These are phyloP conservation scores for Aphyosemion australe DNA, from an alignment of 2,113 vertebrate genomes.

Conservation along the genomic window DNA sequence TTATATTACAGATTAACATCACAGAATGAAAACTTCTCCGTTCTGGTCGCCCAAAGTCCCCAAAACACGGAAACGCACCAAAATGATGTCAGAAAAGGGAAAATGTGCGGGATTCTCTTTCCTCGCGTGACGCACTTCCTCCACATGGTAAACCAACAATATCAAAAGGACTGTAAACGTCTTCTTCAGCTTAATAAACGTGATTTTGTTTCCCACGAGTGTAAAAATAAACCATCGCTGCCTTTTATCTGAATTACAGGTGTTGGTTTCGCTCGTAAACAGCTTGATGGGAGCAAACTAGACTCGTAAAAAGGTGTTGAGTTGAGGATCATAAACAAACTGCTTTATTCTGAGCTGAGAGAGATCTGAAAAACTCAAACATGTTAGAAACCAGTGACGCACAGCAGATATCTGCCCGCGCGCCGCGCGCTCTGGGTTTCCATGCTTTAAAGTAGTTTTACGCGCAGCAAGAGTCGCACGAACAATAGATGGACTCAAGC, in stretches of 20 bases:
- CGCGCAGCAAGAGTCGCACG: background rate
- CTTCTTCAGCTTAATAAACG: background rate
- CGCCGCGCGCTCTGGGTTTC: background rate
- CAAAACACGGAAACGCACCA: no score
- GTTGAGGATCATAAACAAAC: background rate
- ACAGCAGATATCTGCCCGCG: background rate
- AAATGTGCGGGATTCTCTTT: background rate
- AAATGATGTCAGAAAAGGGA: no score
- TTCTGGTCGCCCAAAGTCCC: no score
- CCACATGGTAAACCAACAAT: conserved; percentile 22
- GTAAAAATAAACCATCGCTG: background rate
- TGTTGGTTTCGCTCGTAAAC: background rate
- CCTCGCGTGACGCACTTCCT: conserved; percentile 28
- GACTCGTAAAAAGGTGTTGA: background rate
- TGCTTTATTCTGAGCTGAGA: background rate
- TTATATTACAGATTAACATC: no score
- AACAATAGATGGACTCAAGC: conserved; percentile 29
- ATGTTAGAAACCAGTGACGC: background rate
- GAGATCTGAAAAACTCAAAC: background rate
- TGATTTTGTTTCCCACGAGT: background rate
- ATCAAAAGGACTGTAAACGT: conserved; percentile 41
- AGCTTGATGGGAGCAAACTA: background rate
- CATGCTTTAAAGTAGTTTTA: background rate
- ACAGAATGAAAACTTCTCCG: no score
- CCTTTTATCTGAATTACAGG: background rate